Evolutionary conservation across 2,888 invertebrate species (phyloP), one percentile per base, ranked within the genome.

Genomic region (Xestoiulus laeticollis): DNA sequence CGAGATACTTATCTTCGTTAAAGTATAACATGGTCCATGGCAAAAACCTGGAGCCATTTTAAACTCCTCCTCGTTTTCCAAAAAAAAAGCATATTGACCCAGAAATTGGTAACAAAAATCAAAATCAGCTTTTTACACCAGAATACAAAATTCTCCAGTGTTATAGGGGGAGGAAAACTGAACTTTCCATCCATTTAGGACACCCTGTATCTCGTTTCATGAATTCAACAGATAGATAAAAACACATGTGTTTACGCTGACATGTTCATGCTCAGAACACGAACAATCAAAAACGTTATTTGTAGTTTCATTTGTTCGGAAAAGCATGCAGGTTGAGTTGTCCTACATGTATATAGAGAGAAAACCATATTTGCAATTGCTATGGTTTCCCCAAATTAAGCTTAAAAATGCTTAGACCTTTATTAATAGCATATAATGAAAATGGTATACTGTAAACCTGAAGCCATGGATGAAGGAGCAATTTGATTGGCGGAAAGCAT

Each of bases 401-500:
- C 68, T 68, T 68, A n/a, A 68, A n/a, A 68, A 68, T 68, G 68
- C 26, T 1, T 68, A 2, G 22, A 22, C 48, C 48, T 48, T 48
- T 48, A 48, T 16, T 48, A 48, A 48, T 16, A 48, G 48, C 48
- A 68, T 26, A 26, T 68, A n/a, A 68, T 26, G 68, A 26, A 26
- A 26, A 68, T 68, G 68, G 68, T 68, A 68, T n/a, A 38, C 38
- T n/a, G 3, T 68, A 68, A 68, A 68, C 68, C 68, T 68, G 68
- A 68, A 68, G 68, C 68, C 68, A 68, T 68, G 22, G 68, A 68
- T 68, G 68, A 68, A 68, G 68, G 68, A 68, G 26, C 68, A 26
- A 68, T 68, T 68, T 68, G 68, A 68, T 68, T 68, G 68, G 68
- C 68, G 68, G 68, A 68, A 68, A 10, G 68, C 68, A 68, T 68